Base-by-base conservation (phyloP, 2,113 vertebrate species). In the Asarcornis scutulata region DNA sequence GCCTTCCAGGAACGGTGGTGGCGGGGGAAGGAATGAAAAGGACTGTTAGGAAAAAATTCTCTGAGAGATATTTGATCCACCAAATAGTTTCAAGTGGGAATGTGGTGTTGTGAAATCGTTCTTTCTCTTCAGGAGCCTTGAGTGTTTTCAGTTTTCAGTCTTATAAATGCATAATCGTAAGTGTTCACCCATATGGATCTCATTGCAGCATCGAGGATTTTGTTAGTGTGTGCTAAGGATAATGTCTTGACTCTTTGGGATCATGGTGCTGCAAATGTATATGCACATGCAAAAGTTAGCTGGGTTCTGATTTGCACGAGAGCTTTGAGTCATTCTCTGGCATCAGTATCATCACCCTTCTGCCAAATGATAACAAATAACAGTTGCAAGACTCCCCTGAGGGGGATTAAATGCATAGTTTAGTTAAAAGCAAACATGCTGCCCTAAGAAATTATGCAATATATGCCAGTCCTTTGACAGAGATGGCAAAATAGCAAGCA, bases 291-390 rank as follows among this genome's bases (percentile, higher is more conserved):
- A 26, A 56, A 91, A 87, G 50, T 82, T 48, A 42, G 62, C 29
- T 55, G 77, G 25, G 32, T 23, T 69, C 26, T 53, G 17, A 66
- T 92, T 52, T 78, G n/a, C 11, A 20, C 1, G 12, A 83, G 94
- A 48, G 86, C 55, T 81, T 90, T 79, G 85, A 89, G 71, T 90
- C 64, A 71, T 78, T 71, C 62, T 60, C 76, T 96, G 77, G 73
- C 86, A 5, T 32, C 55, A 46, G 20, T 17, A 81, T 71, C 23
- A 9, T 59, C 52, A 22, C 50, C 0, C 0, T 67, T 77, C 83
- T 96, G 76, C 83, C 77, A 67, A 83, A 59, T 5, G 32, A 32
- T 75, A 72, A 55, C 59, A 67, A 66, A 67, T 63, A 83, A 88
- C 59, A 74, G 68, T 53, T 83, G 63, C 60, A 86, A 90, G 80